A percentile compares a stretch with the other conserved stretches of the same genome.
Evolutionary conservation across 2,888 invertebrate species (phyloP).

Genomic region (Eupsilia transversa): DNA sequence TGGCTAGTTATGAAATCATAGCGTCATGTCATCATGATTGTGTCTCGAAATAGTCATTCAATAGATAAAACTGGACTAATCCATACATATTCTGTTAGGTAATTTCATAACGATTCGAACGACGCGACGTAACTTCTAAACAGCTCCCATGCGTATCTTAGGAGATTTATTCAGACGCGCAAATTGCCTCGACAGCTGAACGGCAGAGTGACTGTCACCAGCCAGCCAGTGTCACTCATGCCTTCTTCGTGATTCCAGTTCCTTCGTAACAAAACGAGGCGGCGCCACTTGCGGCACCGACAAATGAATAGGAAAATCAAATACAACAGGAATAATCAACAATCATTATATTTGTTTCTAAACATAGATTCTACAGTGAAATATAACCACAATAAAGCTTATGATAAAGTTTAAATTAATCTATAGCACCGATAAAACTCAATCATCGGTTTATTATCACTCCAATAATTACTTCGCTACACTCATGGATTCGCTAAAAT

Average conservation of each 20-base stretch:
- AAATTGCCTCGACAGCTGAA: too few species aligned
- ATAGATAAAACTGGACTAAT: too few species aligned
- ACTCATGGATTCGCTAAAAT: neutral
- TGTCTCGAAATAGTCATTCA: too few species aligned
- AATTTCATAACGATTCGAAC: too few species aligned
- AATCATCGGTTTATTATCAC: neutral
- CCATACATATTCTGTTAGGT: too few species aligned
- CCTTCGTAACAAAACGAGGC: neutral
- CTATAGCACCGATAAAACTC: conserved; percentile 19
- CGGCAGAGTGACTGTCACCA: too few species aligned
- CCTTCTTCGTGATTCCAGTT: neutral
- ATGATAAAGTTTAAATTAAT: conserved; percentile 15
- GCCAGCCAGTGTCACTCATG: too few species aligned
- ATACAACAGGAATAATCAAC: conserved; percentile 49
- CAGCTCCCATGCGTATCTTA: too few species aligned
- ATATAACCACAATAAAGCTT: conserved; percentile 54
- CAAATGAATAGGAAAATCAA: neutral
- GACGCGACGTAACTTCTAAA: too few species aligned
- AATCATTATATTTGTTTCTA: conserved; percentile 62
- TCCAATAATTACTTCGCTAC: neutral
- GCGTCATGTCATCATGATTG: too few species aligned
- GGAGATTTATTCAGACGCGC: too few species aligned
- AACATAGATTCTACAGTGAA: conserved; percentile 62
- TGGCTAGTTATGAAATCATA: too few species aligned
- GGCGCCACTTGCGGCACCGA: neutral